Evolutionary conservation across 2,797 vertebrate species (phyloP), one percentile per base, ranked within the genome.

Genomic region (Poecilia wingei): DNA sequence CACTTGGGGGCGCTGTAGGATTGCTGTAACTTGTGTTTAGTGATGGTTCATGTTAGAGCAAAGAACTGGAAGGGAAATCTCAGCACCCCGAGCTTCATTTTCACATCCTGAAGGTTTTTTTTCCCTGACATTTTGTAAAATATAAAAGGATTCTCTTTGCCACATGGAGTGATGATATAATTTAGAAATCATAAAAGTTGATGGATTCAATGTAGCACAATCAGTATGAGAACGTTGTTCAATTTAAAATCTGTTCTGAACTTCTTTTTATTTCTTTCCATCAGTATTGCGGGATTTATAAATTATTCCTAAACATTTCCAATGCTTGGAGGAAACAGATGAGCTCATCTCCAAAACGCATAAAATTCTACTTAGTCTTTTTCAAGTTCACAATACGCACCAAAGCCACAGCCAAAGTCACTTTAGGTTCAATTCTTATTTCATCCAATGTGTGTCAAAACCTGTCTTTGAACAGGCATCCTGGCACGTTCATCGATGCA

Each of bases 1-100:
- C 93, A 89, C 84, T 49, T 80, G 82, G 79, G 18, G 86, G 88
- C 33, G 86, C 84, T 91, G 41, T 81, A 86, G 86, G 81, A 82
- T 85, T 82, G 79, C 33, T 68, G 1, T 64, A 79, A 49, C 25
- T 22, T 33, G 45, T 71, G 6, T 7, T 49, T 41, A 39, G 1
- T 70, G 43, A 57, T 10, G 20, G 33, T 53, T 6, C 3, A 6
- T 13, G 53, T n/a, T 55, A 0, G 33, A 28, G 18, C 13, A 18
- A 53, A 59, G 51, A 31, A 59, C n/a, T 61, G 14, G 59, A 36
- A 22, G 61, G 33, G 18, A 66, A 66, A 36, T 66, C 6, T 22
- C 39, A 74, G n/a, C 41, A 9, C 28, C 18, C 49, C 47, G 4
- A 68, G 51, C 47, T 41, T 53, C 59, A 64, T 22, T 51, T 64